These are phyloP conservation scores for Unio delphinus DNA, from an alignment of 2,888 invertebrate species.

Conservation along the genomic window DNA sequence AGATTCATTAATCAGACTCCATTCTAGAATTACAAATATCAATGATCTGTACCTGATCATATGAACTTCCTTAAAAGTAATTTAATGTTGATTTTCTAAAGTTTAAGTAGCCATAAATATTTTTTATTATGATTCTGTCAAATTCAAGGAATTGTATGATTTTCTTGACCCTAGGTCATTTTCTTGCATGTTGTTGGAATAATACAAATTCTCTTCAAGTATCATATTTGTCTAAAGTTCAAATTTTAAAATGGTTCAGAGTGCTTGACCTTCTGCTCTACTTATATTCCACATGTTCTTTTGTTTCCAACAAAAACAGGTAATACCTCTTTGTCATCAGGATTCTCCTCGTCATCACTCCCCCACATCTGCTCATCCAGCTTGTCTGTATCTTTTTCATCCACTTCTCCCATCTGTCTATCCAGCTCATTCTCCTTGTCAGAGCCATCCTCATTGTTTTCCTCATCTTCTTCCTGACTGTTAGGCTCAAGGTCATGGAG, in stretches of 20 bases:
- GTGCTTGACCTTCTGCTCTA: conserved; percentile 3
- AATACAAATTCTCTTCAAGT: not conserved
- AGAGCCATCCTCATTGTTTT: conserved; percentile 75
- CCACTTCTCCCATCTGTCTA: conserved; percentile 97
- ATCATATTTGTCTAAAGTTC: not conserved
- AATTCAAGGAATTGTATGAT: no score
- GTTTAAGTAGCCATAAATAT: no score
- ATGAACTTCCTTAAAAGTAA: no score
- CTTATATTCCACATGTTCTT: not conserved
- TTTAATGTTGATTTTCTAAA: no score
- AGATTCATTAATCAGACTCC: no score
- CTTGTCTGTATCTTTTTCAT: conserved; percentile 74
- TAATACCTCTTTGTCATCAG: conserved; percentile 71
- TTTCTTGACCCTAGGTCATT: no score
- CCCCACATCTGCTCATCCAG: conserved; percentile 75
- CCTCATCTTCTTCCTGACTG: conserved; percentile 54
- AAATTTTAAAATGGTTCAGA: not conserved
- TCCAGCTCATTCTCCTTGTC: conserved; percentile 83
- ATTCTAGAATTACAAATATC: no score
- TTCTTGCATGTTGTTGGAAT: no score
- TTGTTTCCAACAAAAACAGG: not conserved
- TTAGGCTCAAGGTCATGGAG: conserved; percentile 78
- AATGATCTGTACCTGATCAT: no score
- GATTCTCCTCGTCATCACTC: conserved; percentile 81
- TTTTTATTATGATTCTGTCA: no score